Percentiles rank a stretch among this genome's conserved stretches.
These are phyloP conservation scores for Coecobrya sp. DNA, from an alignment of 2,888 invertebrate species.

Conservation along the genomic window DNA sequence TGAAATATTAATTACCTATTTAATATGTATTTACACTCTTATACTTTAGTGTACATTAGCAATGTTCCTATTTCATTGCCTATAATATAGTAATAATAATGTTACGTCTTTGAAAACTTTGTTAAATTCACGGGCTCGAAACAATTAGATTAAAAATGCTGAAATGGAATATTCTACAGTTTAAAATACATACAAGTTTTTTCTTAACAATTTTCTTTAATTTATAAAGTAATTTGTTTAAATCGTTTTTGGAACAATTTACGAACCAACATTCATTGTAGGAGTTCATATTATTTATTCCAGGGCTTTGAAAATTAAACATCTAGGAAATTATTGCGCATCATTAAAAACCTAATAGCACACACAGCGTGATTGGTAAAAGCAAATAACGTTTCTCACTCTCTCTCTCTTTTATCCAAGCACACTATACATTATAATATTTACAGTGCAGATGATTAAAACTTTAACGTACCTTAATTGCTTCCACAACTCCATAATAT, in stretches of 20 bases:
- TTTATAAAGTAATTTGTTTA: not conserved
- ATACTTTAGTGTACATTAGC: too few species aligned
- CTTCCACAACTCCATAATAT: not conserved
- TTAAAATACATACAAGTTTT: constrained; percentile 67
- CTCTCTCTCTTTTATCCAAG: too few species aligned
- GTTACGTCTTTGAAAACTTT: not conserved
- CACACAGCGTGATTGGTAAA: too few species aligned
- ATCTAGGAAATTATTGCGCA: too few species aligned
- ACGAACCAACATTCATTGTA: not conserved
- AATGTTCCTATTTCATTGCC: not conserved
- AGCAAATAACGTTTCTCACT: too few species aligned
- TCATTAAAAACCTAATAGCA: too few species aligned
- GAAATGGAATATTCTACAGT: constrained; percentile 5
- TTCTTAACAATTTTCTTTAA: not conserved
- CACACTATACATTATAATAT: too few species aligned
- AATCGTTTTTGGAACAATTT: not conserved
- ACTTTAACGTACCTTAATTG: not conserved
- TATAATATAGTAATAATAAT: not conserved
- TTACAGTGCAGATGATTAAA: not conserved
- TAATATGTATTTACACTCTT: too few species aligned
- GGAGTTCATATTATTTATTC: too few species aligned
- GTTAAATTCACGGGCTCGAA: not conserved
- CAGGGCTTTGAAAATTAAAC: too few species aligned
- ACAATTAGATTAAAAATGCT: not conserved
- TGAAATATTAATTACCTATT: too few species aligned